Evolutionary conservation across 2,113 vertebrate genomes (phyloP), one percentile per base, ranked within the genome.

Genomic region (Spilogale gracilis): DNA sequence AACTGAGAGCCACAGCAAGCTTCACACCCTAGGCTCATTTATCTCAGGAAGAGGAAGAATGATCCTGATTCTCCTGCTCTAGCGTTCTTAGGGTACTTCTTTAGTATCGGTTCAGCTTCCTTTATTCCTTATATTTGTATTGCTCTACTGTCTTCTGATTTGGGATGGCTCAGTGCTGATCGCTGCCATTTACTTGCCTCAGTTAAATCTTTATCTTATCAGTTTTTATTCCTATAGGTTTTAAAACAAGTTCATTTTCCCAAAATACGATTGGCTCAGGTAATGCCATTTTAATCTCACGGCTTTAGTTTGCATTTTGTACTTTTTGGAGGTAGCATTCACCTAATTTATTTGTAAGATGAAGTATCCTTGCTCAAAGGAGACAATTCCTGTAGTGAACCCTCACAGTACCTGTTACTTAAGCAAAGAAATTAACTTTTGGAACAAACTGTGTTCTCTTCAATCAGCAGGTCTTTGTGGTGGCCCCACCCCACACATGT

Each of bases 401-500:
- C 32, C 74, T 90, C 48, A 65, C 48, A 83, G 89, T 93, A 78
- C 45, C 38, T 89, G n/a, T 91, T 85, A 92, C 74, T 93, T 96
- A 96, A 71, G 52, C 79, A 90, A 21, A 93, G 79, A 93, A 95
- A 90, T 83, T 93, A 93, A 90, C 13, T 94, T 98, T 97, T 83
- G 85, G 87, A 98, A 96, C 94, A 96, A 98, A 97, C 98, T 87
- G 76, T 78, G 58, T 88, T 71, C 93, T 97, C 96, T 89, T 96
- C 43, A 45, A 94, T 87, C 97, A 98, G 97, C 91, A 97, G 97
- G 89, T 97, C 94, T 97, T 95, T 89, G 96, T 92, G 97, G 96
- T 89, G 82, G 98, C 98, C 98, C 97, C 97, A 97, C 97, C 97
- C 96, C 96, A 97, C 96, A 97, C 90, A 97, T 97, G 95, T 94